Base-by-base conservation (phyloP, 1,140 invertebrate genomes). In the Heliconius himera region DNA sequence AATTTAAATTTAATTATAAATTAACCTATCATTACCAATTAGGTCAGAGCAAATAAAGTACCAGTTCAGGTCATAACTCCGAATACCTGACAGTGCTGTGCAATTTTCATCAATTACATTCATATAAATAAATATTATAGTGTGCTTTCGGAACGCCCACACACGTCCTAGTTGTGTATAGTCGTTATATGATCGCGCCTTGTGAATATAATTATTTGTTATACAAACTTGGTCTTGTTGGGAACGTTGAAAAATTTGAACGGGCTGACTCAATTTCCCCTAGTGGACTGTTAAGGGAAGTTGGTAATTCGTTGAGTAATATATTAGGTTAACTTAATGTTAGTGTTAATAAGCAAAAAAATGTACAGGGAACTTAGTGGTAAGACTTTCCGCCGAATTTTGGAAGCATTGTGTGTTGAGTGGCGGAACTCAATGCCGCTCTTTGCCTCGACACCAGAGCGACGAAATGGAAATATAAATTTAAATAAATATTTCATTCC, bases 51-150 rank as follows among this genome's bases (percentile, higher is more conserved):
- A 66, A 66, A 66, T 16, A 66, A 13, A 66, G 26, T 66, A 66
- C 13, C 13, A 66, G 60, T 8, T 26, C 26, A 29, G 60, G 1
- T 66, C 60, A 66, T 66, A 66, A 66, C 26, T 66, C 26, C 60
- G 60, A 66, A 11, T 6, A 11, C 22, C 26, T 0, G 60, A 66
- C 51, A 60, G 33, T 22, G 13, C 54, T 46, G 60, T 41, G 75
- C 70, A 76, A 80, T 80, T 75, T 76, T 70, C 78, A 80, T 70
- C 22, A 76, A 76, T 76, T 76, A 80, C 70, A 76, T 71, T 51
- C 66, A 80, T 72, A 76, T 76, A 51, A 70, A 54, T 51, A 51
- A 70, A 54, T 51, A 51, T 26, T 36, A 72, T 66, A 66, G 60
- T 66, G n/a, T 66, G 74, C 66, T 70, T 41, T 36, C 66, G 77